Base-by-base conservation (phyloP, 1,140 invertebrate genomes). In the Pseudomyrmex pallidus region DNA sequence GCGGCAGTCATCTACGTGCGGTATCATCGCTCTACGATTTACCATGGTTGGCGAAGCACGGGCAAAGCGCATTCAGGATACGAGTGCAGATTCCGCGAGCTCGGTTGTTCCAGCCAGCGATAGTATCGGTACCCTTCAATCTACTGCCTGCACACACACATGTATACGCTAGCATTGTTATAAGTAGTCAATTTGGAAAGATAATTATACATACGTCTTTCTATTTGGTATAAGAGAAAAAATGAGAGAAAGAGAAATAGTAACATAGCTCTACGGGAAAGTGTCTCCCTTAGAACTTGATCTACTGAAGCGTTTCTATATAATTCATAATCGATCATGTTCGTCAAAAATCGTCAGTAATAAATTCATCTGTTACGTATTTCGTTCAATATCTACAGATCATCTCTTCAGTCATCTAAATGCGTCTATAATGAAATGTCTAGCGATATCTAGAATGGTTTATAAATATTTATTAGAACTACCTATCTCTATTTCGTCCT, bases 11-110 rank as follows among this genome's bases (percentile, higher is more conserved):
- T 35, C 67, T 70, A 87, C 52, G 15, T 52, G 56, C 61, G 35
- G 35, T 35, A 35, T 35, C 35, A 85, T 90, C 87, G 85, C 88
- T 92, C 91, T 93, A 93, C 85, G 92, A 94, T 94, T 94, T 94
- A 94, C 93, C 94, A 92, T 93, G 93, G 88, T 91, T 94, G 86
- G 90, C 93, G 91, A 94, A 94, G 91, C 93, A 94, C 50, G 93
- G 93, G 80, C 93, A 94, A 61, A 94, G 89, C 76, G 92, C 92
- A 88, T 94, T 94, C 86, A 94, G 86, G 85, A 94, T 90, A 89
- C 94, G 93, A 90, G 93, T 94, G 92, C 94, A 94, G 91, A 94
- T 94, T 87, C 93, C 93, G 87, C 94, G 93, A 82, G 93, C 94
- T 82, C 94, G 93, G 87, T 92, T 93, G 90, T 94, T 94, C 94